A percentile compares a stretch with the other conserved stretches of the same genome.
These are phyloP conservation scores for Antennarius striatus DNA, from an alignment of 2,113 vertebrate genomes.

Conservation along the genomic window DNA sequence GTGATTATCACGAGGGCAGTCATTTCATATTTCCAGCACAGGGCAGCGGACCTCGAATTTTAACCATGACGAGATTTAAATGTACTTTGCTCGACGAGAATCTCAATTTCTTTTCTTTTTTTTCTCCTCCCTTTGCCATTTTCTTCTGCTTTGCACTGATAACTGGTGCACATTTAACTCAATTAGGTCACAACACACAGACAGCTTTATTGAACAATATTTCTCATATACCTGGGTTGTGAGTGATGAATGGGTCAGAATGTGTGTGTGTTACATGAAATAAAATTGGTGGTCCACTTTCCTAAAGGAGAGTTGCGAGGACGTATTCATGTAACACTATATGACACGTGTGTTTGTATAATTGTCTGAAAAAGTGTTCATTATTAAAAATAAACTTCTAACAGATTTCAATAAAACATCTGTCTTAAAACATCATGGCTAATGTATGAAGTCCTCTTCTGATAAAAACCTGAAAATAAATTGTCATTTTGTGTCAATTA, in stretches of 20 bases:
- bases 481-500: neutral
- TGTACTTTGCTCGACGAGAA: constrained; percentile 31
- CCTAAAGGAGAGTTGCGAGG: neutral
- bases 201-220: constrained; percentile 9
- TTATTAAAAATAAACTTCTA: no score
- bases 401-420: no score
- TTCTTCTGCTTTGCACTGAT: constrained; percentile 6
- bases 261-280: neutral
- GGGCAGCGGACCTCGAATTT: constrained; percentile 46
- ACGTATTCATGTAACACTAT: neutral
- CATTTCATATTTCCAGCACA: constrained; percentile 56
- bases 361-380: no score
- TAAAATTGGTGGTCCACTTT: neutral
- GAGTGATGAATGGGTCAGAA: constrained; percentile 8
- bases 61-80: constrained; percentile 52
- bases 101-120: neutral
- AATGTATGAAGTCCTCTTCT: no score
- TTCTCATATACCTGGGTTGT: neutral
- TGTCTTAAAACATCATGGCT: no score
- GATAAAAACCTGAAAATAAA: neutral
- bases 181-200: constrained; percentile 13
- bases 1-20: constrained; percentile 58
- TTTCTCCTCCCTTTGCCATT: neutral
- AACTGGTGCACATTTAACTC: constrained; percentile 24
- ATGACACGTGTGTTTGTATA: neutral